Evolutionary conservation across 2,888 invertebrate species (phyloP), one percentile per base, ranked within the genome.

Genomic region (Glyphotaelius pellucidus): DNA sequence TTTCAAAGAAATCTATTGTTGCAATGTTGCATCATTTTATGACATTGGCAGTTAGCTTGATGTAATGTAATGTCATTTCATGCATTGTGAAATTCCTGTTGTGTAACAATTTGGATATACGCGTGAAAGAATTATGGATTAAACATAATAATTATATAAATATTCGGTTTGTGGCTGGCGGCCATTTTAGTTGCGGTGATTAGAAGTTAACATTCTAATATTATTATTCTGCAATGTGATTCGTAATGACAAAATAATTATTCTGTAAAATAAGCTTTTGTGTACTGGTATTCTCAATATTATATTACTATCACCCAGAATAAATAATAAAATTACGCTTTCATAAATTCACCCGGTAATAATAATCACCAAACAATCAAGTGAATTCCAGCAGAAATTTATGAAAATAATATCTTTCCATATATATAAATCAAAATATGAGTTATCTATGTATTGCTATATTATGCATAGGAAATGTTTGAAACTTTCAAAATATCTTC

Each of bases 51-150:
- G 81, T 83, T 83, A 83, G 32, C 15, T 32, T 5, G 81, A 32
- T 35, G 81, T 83, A 83, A 81, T 81, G 3, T 81, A 31, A 32
- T 83, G 32, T 83, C 81, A 83, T 83, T 83, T 32, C 32, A 83
- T 32, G 81, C 81, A 32, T 31, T 83, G 81, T 32, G 31, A 32
- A 19, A 81, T 67, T 67, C 25, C 25, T 19, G 19, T 67, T 25
- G 67, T 67, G 19, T 67, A 67, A 67, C n/a, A n/a, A n/a, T 67
- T n/a, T 67, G 25, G 19, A 25, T 19, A 7, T 1, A 25, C 52
- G 19, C 25, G 2, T 67, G 67, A 67, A 67, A 67, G 25, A n/a
- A 67, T n/a, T 25, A 67, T n/a, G 67, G 25, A 67, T 25, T 67
- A n/a, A 67, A 67, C 25, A 2, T 25, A 25, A 2, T 25, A 25